phyloP scores from a whole-genome alignment of 2,797 vertebrate species.

The Pseudotriccus pelzelni region DNA sequence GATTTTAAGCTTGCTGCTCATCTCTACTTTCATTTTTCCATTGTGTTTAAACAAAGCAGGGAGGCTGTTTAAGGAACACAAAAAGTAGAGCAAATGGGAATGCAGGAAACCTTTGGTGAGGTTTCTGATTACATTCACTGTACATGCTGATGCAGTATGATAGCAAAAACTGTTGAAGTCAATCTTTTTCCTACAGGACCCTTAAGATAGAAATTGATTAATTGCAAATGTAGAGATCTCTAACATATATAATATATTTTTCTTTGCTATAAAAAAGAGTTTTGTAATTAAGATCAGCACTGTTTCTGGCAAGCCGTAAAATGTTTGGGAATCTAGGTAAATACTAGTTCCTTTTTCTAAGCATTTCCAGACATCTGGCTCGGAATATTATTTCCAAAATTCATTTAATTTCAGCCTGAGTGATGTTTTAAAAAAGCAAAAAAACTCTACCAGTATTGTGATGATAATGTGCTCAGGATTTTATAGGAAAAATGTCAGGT shows the following conservation, averaged over 20 bases:
- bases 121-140: not conserved
- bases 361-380: not conserved
- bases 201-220: not conserved
- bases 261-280: not conserved
- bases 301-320: not conserved
- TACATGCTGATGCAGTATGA: not conserved
- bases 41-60: not conserved
- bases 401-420: conserved; percentile 35
- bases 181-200: not conserved
- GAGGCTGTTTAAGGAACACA: not conserved
- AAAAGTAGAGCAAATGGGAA: not conserved
- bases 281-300: not conserved
- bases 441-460: not conserved
- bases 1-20: not conserved
- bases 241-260: not conserved
- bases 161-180: not conserved
- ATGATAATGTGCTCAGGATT: not conserved
- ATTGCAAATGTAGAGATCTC: not conserved
- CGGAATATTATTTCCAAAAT: not conserved
- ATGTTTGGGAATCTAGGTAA: not conserved
- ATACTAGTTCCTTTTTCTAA: not conserved
- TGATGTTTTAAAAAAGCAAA: not conserved
- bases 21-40: not conserved
- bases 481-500: not conserved
- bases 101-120: not conserved